Evolutionary conservation across 2,888 invertebrate genomes (phyloP), one percentile per base, ranked within the genome.

Genomic region (Tenthredo amoena): DNA sequence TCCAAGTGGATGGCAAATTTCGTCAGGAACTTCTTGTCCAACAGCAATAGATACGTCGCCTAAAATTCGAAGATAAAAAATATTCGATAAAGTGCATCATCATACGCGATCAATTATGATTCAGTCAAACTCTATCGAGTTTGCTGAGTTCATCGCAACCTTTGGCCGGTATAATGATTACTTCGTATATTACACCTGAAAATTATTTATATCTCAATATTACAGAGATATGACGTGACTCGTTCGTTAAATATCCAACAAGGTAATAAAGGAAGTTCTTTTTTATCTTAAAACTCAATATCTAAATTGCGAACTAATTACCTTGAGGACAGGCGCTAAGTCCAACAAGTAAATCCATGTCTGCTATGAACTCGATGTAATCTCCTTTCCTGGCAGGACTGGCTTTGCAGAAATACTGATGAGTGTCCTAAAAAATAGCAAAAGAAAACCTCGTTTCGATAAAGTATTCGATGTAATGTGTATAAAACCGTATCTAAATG

Each of bases 351-450:
- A 94, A 88, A 91, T 94, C 93, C 92, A 95, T 94, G 84, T 94
- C 94, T 21, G 94, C 94, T 77, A 94, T 93, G 86, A 95, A 94
- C 89, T 95, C 94, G 86, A 94, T 94, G 85, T 92, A 94, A 86
- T 95, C 94, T 10, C 94, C 94, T 87, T 93, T 93, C 83, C 90
- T 89, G 0, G 94, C 94, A 0, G 94, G 94, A 87, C 94, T 94
- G 4, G 94, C 94, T 85, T 95, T 95, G 87, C 94, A 94, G 87
- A 95, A 95, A 87, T 95, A 95, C 88, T 94, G 94, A 47, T 94
- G 92, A 12, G 94, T 94, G 79, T 94, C 93, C 92, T 93, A 86
- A 18, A 89, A 84, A n/a, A 62, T 58, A 21, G 37, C 21, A 3
- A 26, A 31, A 71, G 6, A 21, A 77, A 34, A 81, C 12, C 9